Evolutionary conservation across 2,888 invertebrate genomes (phyloP).

Genomic region (Xiphydria camelus): DNA sequence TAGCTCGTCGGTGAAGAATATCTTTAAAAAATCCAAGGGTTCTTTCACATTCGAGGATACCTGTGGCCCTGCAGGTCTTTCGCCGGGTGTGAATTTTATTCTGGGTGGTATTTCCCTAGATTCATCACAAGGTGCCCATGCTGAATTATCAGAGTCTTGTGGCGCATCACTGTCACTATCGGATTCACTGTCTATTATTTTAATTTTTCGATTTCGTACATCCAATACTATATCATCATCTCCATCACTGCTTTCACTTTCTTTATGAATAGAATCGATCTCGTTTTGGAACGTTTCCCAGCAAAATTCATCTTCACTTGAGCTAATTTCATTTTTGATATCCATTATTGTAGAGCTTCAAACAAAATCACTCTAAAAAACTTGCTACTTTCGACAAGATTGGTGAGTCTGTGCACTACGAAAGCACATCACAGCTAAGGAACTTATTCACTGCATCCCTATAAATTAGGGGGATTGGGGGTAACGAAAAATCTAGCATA

Average conservation of each 20-base stretch:
- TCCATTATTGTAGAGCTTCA: conserved; percentile 14
- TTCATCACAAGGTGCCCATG: not conserved
- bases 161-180: not conserved
- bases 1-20: conserved; percentile 8
- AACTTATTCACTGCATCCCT: conserved; percentile 14
- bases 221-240: not conserved
- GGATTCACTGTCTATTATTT: not conserved
- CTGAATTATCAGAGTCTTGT: not conserved
- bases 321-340: conserved; percentile 11
- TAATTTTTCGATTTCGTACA: not conserved
- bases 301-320: conserved; percentile 9
- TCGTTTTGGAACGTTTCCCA: not conserved
- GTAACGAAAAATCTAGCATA: conserved; percentile 2
- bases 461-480: conserved; percentile 4
- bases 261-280: not conserved
- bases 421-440: conserved; percentile 8
- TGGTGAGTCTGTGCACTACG: conserved; percentile 10
- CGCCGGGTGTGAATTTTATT: not conserved
- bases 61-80: conserved; percentile 16
- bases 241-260: not conserved
- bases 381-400: conserved; percentile 15
- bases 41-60: conserved; percentile 11
- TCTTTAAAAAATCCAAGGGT: conserved; percentile 19
- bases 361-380: conserved; percentile 13
- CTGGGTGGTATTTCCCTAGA: not conserved